A percentile compares a stretch with the other conserved stretches of the same genome.
phyloP scores from a whole-genome alignment of 2,113 vertebrate species.

The Lophotis ruficrista region DNA sequence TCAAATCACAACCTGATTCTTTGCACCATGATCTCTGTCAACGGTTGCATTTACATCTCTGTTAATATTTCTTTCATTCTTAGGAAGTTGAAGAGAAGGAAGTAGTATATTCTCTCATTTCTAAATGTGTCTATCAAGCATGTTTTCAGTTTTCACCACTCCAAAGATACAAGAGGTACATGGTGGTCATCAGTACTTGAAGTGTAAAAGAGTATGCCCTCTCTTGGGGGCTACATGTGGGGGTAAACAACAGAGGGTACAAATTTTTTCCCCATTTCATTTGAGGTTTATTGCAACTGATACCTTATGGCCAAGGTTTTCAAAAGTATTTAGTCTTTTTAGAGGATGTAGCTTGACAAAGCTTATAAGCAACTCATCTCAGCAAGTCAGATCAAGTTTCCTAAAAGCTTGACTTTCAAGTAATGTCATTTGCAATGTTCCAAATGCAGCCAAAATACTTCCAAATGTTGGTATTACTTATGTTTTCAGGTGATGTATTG shows the following conservation, averaged over 20 bases:
- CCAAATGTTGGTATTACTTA: background rate
- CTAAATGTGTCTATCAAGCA: accelerated
- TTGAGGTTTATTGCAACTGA: background rate
- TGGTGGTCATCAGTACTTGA: background rate
- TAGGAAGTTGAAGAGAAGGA: background rate
- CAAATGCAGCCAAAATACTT: background rate
- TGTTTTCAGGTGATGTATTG: background rate
- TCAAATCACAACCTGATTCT: background rate
- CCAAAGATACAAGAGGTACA: background rate
- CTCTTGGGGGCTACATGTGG: background rate
- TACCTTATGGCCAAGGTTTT: background rate
- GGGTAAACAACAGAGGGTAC: background rate
- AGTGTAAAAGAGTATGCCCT: background rate
- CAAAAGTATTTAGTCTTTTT: background rate
- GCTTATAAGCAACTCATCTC: background rate
- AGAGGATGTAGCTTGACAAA: background rate
- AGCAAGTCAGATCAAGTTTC: background rate
- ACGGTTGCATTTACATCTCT: background rate
- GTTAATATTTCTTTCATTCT: background rate
- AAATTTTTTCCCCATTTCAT: background rate
- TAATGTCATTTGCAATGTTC: background rate
- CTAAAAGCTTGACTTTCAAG: background rate
- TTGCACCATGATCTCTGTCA: background rate
- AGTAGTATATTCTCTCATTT: background rate
- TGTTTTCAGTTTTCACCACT: background rate